phyloP scores from a whole-genome alignment of 2,888 invertebrate species.

The Fissipunctia ypsillon region DNA sequence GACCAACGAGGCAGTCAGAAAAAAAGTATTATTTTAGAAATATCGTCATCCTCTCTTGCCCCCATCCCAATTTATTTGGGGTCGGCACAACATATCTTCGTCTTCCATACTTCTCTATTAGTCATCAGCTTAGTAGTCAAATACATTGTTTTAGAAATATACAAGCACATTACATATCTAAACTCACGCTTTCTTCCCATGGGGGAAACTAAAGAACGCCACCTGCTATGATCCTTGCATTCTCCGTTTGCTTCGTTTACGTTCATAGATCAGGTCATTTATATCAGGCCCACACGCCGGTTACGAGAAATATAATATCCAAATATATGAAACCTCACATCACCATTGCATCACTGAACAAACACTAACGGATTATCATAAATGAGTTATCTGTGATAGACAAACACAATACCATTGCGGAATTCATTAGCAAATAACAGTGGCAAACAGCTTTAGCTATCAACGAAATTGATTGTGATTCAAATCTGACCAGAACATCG shows the following conservation, averaged over 20 bases:
- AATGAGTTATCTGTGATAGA: slow-evolving; percentile 48
- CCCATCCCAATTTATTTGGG: too few relatives aligned
- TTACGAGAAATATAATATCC: not conserved
- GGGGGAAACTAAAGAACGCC: not conserved
- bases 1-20: too few relatives aligned
- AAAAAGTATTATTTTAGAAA: too few relatives aligned
- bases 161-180: not conserved
- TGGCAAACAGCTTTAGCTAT: slow-evolving; percentile 38
- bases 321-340: not conserved
- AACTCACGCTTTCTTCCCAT: too few relatives aligned
- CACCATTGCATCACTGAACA: slow-evolving; percentile 13
- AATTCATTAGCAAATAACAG: slow-evolving; percentile 57
- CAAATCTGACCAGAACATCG: slow-evolving; percentile 16
- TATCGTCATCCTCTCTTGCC: too few relatives aligned
- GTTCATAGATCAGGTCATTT: not conserved
- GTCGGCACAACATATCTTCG: too few relatives aligned
- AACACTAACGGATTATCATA: slow-evolving; percentile 39
- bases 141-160: not conserved
- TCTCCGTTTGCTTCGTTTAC: not conserved
- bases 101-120: too few relatives aligned
- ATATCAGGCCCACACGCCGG: not conserved
- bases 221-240: not conserved
- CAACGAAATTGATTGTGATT: slow-evolving; percentile 48
- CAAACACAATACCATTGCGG: slow-evolving; percentile 48
- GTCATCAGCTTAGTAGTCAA: not conserved